Conservation (phyloP, 1,140 invertebrate genomes). For the Hylaeus volcanicus region DNA sequence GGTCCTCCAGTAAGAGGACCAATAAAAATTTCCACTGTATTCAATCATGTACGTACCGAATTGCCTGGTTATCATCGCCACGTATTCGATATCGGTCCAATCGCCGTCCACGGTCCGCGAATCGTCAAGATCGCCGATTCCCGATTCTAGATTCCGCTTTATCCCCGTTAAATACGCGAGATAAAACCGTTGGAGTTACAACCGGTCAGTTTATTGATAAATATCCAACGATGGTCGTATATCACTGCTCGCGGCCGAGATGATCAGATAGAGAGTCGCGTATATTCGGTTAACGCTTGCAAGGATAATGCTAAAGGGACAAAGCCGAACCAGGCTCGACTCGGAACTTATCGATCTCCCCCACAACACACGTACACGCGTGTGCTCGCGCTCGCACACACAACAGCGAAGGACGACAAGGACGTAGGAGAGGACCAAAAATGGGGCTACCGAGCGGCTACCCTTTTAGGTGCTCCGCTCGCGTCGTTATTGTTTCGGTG, state of each 20-base stretch:
- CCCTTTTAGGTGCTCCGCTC: constrained; percentile 42
- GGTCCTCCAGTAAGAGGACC: too few relatives aligned
- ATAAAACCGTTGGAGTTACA: constrained; percentile 30
- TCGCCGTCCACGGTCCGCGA: background rate
- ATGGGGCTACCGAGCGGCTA: constrained; percentile 30
- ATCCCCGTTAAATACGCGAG: constrained; percentile 5
- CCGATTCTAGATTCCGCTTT: constrained; percentile 23
- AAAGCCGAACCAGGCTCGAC: constrained; percentile 23
- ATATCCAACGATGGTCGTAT: constrained; percentile 18
- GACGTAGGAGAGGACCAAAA: constrained; percentile 48
- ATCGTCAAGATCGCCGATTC: constrained; percentile 22
- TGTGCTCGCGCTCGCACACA: background rate
- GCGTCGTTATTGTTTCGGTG: constrained; percentile 55
- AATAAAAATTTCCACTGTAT: too few relatives aligned
- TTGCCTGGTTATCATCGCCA: too few relatives aligned
- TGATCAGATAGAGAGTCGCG: constrained; percentile 26
- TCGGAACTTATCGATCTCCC: constrained; percentile 44
- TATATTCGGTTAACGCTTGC: constrained; percentile 33
- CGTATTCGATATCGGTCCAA: too few relatives aligned
- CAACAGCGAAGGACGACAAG: constrained; percentile 14
- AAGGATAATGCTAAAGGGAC: constrained; percentile 35
- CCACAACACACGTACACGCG: background rate
- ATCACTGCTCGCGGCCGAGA: constrained; percentile 12
- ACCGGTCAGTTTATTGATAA: constrained; percentile 41
- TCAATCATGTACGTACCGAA: too few relatives aligned